phyloP scores from a whole-genome alignment of 1,140 invertebrate genomes.

The Fopius arisanus region DNA sequence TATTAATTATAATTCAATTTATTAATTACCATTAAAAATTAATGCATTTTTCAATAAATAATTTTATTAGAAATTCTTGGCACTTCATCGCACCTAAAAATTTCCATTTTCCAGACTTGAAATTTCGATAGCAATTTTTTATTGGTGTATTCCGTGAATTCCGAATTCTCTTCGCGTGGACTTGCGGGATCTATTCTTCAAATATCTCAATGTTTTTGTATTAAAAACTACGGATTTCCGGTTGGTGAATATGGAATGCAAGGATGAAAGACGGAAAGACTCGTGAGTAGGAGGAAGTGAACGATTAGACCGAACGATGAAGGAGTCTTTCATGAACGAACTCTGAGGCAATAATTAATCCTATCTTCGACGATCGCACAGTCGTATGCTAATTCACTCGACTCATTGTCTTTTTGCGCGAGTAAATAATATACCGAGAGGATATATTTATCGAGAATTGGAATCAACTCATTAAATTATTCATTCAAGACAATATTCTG shows the following conservation, averaged over 20 bases:
- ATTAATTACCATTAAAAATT: too few relatives aligned
- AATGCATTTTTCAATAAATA: neutral
- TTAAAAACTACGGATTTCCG: slow-evolving; percentile 26
- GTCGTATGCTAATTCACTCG: slow-evolving; percentile 50
- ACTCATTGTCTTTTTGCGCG: slow-evolving; percentile 30
- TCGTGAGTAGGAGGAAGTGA: slow-evolving; percentile 49
- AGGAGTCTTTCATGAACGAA: slow-evolving; percentile 41
- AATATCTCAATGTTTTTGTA: slow-evolving; percentile 8
- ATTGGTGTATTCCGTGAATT: neutral
- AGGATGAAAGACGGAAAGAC: slow-evolving; percentile 20
- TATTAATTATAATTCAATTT: too few relatives aligned
- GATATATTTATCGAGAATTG: slow-evolving; percentile 1
- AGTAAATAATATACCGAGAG: slow-evolving; percentile 6
- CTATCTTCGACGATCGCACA: slow-evolving; percentile 53
- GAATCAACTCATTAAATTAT: slow-evolving; percentile 1
- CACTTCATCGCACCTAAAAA: neutral
- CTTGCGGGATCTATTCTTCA: neutral
- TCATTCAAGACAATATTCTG: neutral
- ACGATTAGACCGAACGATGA: slow-evolving; percentile 58
- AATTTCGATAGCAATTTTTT: neutral
- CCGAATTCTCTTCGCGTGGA: too few relatives aligned
- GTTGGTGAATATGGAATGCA: slow-evolving; percentile 25
- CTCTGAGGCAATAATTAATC: slow-evolving; percentile 53
- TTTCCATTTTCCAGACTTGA: neutral
- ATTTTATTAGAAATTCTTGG: neutral